Conservation (phyloP, 2,797 vertebrate genomes). For the Oreortyx pictus region DNA sequence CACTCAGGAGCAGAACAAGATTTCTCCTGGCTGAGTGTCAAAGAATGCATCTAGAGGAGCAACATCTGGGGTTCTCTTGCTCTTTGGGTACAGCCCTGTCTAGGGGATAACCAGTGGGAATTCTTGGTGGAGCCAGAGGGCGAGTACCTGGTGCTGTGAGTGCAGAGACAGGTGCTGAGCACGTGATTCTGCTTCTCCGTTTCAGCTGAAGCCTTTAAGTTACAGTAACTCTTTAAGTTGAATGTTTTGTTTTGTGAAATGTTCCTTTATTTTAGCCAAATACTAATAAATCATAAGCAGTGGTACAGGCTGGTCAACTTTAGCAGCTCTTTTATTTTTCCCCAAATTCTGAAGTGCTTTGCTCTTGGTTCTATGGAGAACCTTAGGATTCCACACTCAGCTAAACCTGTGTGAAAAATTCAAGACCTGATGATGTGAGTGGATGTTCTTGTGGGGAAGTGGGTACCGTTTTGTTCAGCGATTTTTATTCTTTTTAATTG, state of each 20-base stretch:
- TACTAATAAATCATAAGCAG: not conserved
- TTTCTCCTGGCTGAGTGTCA: conserved; percentile 26
- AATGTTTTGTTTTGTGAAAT: not conserved
- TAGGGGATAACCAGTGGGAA: not conserved
- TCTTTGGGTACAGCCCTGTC: not conserved
- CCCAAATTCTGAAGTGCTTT: not conserved
- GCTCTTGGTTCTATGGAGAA: not conserved
- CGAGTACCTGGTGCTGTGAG: not conserved
- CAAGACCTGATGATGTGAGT: not conserved
- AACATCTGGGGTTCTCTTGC: not conserved
- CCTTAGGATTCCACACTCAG: not conserved
- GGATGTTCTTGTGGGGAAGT: not conserved
- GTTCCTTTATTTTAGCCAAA: not conserved
- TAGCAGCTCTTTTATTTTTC: not conserved
- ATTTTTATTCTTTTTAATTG: not conserved
- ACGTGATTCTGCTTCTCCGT: not conserved
- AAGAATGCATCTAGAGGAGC: not conserved
- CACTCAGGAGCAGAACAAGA: not conserved
- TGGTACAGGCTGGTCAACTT: not conserved
- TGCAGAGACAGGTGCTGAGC: not conserved
- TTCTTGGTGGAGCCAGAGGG: not conserved
- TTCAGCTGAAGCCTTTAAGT: not conserved
- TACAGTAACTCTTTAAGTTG: not conserved
- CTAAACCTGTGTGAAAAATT: not conserved
- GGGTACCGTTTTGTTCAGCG: not conserved